Conservation (phyloP, 2,888 invertebrate species). For the Epirrhoe tristata region DNA sequence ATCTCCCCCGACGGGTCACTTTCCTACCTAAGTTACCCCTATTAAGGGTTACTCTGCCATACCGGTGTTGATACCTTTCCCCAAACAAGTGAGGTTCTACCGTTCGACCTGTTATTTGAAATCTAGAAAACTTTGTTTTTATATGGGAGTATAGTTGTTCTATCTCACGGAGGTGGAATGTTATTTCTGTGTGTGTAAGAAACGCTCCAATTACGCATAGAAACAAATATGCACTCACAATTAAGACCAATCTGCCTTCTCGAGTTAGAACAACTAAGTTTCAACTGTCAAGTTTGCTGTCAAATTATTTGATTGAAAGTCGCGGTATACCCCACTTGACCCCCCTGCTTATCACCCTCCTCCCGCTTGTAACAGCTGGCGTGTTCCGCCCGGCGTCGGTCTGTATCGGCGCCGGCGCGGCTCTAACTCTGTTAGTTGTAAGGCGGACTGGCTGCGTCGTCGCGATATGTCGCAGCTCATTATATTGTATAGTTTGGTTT, state of each 20-base stretch:
- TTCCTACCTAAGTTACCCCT: neutral
- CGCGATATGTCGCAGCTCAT: neutral
- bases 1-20: slow-evolving; percentile 17
- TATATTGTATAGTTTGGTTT: neutral
- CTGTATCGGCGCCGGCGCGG: slow-evolving; percentile 39
- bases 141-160: too few species aligned
- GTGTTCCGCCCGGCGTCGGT: slow-evolving; percentile 38
- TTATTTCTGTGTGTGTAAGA: too few species aligned
- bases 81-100: slow-evolving; percentile 13
- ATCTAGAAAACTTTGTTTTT: too few species aligned
- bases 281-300: too few species aligned
- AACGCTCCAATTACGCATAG: too few species aligned
- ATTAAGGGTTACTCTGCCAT: neutral
- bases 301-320: too few species aligned
- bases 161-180: too few species aligned
- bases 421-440: slow-evolving; percentile 24
- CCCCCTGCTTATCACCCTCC: slow-evolving; percentile 17
- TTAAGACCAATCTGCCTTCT: too few species aligned
- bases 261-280: too few species aligned
- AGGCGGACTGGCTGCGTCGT: slow-evolving; percentile 9
- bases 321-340: slow-evolving; percentile 11
- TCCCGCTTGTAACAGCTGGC: slow-evolving; percentile 34
- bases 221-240: too few species aligned
- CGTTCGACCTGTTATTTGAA: neutral
- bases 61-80: slow-evolving; percentile 7